These are phyloP conservation scores for Melangyna quadrimaculata DNA, from an alignment of 2,888 invertebrate genomes.

Conservation along the genomic window DNA sequence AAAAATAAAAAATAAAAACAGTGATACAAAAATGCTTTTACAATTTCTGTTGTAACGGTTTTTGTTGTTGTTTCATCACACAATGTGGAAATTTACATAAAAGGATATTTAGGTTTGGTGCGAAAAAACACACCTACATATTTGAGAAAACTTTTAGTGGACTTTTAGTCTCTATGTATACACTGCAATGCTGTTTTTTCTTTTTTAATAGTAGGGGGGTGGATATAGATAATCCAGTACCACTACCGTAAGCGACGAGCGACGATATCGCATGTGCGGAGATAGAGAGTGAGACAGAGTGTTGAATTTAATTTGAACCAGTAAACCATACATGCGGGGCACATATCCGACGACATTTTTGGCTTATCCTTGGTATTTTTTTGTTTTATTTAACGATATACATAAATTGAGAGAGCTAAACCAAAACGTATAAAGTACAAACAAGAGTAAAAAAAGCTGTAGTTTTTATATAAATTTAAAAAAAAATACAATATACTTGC, in stretches of 20 bases:
- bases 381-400: conserved; percentile 30
- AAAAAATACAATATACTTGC: no score
- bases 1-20: neutral
- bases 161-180: conserved; percentile 43
- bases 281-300: conserved; percentile 5
- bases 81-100: conserved; percentile 68
- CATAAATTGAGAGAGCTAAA: conserved; percentile 1
- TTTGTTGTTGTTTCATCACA: conserved; percentile 24
- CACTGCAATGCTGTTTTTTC: neutral
- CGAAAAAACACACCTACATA: conserved; percentile 14
- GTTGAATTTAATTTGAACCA: conserved; percentile 59
- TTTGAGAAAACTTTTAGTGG: conserved; percentile 29
- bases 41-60: conserved; percentile 42
- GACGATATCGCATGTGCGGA: neutral
- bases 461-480: neutral
- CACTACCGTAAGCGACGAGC: neutral
- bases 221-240: conserved; percentile 46
- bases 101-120: conserved; percentile 60
- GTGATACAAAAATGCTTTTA: conserved; percentile 45
- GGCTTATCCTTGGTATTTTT: conserved; percentile 43
- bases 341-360: conserved; percentile 45
- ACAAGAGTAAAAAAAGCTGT: neutral
- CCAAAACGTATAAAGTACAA: neutral
- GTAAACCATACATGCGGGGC: conserved; percentile 19
- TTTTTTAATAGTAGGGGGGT: neutral